phyloP scores from a whole-genome alignment of 2,113 vertebrate genomes.

The Parus major region DNA sequence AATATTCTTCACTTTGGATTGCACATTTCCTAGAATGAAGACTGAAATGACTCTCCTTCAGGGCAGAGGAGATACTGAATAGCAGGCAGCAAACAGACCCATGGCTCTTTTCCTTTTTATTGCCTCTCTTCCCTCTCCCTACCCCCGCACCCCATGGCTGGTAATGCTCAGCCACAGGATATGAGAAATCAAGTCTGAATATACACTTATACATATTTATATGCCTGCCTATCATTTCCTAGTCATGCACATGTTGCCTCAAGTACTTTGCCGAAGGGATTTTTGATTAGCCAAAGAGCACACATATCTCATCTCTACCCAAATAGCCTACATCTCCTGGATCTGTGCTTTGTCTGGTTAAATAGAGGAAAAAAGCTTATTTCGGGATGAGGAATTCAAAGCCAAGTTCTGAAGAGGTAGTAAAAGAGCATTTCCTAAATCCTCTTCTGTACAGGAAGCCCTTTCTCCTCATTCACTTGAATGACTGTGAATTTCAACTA shows the following conservation, averaged over 20 bases:
- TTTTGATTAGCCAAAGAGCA: neutral
- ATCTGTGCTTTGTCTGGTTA: neutral
- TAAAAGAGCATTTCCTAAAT: neutral
- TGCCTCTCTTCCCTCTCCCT: neutral
- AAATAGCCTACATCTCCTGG: neutral
- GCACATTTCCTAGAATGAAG: neutral
- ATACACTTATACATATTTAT: conserved; percentile 2
- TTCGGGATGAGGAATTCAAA: neutral
- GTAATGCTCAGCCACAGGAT: conserved; percentile 1
- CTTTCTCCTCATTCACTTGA: neutral
- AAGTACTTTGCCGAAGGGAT: neutral
- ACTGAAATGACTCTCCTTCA: neutral
- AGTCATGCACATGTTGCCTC: neutral
- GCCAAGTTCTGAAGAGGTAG: neutral
- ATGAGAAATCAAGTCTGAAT: conserved; percentile 20
- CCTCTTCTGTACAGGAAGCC: neutral
- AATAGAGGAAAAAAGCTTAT: neutral
- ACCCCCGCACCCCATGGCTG: neutral
- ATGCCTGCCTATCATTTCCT: neutral
- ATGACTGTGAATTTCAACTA: neutral
- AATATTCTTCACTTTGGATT: neutral
- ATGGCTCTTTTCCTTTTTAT: neutral
- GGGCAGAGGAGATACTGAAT: neutral
- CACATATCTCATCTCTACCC: neutral
- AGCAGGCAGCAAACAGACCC: neutral